phyloP scores from a whole-genome alignment of 2,888 invertebrate species.

The Rhorus exstirpatorius region DNA sequence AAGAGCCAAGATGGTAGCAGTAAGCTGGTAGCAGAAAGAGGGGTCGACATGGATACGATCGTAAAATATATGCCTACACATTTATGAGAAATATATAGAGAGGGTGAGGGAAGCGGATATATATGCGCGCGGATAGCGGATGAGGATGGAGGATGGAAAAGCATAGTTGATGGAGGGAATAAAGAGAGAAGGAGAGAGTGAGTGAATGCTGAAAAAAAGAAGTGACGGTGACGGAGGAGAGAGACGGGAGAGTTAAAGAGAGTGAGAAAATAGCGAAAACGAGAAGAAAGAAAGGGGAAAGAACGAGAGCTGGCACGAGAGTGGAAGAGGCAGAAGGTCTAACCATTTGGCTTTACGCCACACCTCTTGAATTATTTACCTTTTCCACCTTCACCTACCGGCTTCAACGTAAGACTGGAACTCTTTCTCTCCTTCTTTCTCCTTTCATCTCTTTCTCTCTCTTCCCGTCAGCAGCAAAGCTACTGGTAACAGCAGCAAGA shows the following conservation, averaged over 20 bases:
- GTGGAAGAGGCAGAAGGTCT: slow-evolving; percentile 68
- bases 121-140: slow-evolving; percentile 51
- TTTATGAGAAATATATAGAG: slow-evolving; percentile 46
- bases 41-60: slow-evolving; percentile 36
- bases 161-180: slow-evolving; percentile 4
- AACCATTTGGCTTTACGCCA: slow-evolving; percentile 78
- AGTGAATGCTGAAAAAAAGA: slow-evolving; percentile 20
- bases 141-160: slow-evolving; percentile 50
- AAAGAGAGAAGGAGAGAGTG: slow-evolving; percentile 5
- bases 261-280: slow-evolving; percentile 25
- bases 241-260: slow-evolving; percentile 29
- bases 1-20: slow-evolving; percentile 76
- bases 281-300: slow-evolving; percentile 24
- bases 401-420: slow-evolving; percentile 56
- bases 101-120: slow-evolving; percentile 41
- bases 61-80: slow-evolving; percentile 35
- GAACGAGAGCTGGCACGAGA: slow-evolving; percentile 41
- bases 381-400: slow-evolving; percentile 71
- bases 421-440: slow-evolving; percentile 28
- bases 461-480: slow-evolving; percentile 5
- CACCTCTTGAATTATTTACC: slow-evolving; percentile 80
- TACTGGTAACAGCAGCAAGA: slow-evolving; percentile 11
- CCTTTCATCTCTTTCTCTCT: slow-evolving; percentile 35
- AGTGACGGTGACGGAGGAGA: slow-evolving; percentile 54
- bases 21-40: slow-evolving; percentile 49